phyloP scores from a whole-genome alignment of 2,888 invertebrate genomes.

The Pammene aurita region DNA sequence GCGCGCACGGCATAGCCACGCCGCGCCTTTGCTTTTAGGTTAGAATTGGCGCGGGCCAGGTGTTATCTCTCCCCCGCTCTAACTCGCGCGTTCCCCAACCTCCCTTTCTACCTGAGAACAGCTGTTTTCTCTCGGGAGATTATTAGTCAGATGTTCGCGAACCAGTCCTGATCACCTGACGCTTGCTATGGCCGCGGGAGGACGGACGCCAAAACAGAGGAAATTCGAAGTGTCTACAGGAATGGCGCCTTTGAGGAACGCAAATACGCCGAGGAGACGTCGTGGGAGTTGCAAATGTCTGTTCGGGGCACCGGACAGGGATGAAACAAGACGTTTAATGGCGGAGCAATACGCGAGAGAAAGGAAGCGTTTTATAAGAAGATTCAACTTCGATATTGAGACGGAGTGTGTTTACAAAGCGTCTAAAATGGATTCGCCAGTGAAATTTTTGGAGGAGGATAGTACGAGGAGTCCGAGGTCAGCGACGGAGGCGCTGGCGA shows the following conservation, averaged over 20 bases:
- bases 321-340: constrained; percentile 83
- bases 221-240: constrained; percentile 70
- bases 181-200: constrained; percentile 73
- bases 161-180: constrained; percentile 80
- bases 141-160: constrained; percentile 81
- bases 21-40: constrained; percentile 70
- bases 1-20: constrained; percentile 68
- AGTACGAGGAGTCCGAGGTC: constrained; percentile 70
- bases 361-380: constrained; percentile 81
- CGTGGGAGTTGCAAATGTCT: constrained; percentile 83
- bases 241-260: constrained; percentile 67
- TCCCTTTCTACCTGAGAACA: constrained; percentile 71
- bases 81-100: constrained; percentile 54
- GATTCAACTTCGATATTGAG: constrained; percentile 85
- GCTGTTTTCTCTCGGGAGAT: constrained; percentile 82
- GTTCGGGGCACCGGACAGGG: constrained; percentile 84
- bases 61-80: constrained; percentile 71
- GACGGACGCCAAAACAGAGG: constrained; percentile 78
- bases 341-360: constrained; percentile 84
- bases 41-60: constrained; percentile 83
- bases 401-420: constrained; percentile 72
- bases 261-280: constrained; percentile 70
- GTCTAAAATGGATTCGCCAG: constrained; percentile 73
- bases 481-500: constrained; percentile 71
- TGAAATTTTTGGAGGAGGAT: constrained; percentile 74